phyloP scores from a whole-genome alignment of 2,797 vertebrate genomes.

The Sus cebifrons region DNA sequence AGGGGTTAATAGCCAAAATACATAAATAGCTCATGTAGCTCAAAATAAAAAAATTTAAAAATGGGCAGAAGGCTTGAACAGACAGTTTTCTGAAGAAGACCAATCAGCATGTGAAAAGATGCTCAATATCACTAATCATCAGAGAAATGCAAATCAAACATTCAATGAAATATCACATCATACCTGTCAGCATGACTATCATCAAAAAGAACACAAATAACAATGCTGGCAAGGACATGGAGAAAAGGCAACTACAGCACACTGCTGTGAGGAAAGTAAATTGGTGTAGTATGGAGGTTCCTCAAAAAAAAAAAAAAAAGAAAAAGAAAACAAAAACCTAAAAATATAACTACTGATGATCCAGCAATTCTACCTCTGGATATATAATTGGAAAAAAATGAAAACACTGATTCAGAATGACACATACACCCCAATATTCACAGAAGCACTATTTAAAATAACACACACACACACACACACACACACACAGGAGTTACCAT shows the following conservation, averaged over 20 bases:
- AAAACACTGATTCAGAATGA: not conserved
- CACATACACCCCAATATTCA: not conserved
- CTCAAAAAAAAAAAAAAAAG: not conserved
- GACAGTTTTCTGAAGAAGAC: not conserved
- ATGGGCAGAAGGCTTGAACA: not conserved
- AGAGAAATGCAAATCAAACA: not conserved
- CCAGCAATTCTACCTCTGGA: not conserved
- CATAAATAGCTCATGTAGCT: not conserved
- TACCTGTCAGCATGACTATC: not conserved
- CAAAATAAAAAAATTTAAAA: not conserved
- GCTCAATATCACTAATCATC: not conserved
- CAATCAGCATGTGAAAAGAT: not conserved
- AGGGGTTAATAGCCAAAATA: not conserved
- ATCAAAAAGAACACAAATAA: not conserved
- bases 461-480: no score
- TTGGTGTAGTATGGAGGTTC: not conserved
- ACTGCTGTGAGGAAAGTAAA: not conserved
- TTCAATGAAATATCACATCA: not conserved
- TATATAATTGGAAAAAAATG: not conserved
- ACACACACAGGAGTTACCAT: no score
- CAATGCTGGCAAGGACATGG: not conserved
- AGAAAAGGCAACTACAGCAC: not conserved
- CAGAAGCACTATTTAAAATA: not conserved
- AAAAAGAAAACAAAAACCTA: no score
- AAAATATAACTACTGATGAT: not conserved